Evolutionary conservation across 2,797 vertebrate genomes (phyloP).

Genomic region (Trachops cirrhosus): DNA sequence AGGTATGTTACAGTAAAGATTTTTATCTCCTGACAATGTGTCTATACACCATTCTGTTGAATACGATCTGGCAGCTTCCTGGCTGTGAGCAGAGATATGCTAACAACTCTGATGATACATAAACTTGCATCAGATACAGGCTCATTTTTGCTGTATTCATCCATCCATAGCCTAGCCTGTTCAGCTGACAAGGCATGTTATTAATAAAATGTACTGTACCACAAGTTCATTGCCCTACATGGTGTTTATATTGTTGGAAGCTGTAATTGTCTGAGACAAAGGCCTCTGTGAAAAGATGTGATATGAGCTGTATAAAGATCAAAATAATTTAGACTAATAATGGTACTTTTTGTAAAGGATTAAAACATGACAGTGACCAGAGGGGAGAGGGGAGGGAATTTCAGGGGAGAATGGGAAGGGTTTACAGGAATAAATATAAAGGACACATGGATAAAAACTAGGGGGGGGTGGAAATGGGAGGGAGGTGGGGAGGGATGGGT

Average conservation of each 20-base stretch:
- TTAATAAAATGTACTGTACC: slow-evolving; percentile 41
- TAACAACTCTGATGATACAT: slow-evolving; percentile 52
- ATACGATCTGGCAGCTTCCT: slow-evolving; percentile 63
- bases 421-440: no score
- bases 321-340: slow-evolving; percentile 57
- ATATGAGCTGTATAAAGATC: slow-evolving; percentile 55
- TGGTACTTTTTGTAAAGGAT: slow-evolving; percentile 19
- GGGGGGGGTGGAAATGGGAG: no score
- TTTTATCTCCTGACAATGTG: slow-evolving; percentile 44
- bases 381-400: no score
- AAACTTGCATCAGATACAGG: slow-evolving; percentile 60
- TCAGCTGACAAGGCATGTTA: slow-evolving; percentile 57
- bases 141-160: slow-evolving; percentile 56
- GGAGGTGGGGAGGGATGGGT: no score
- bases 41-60: slow-evolving; percentile 53
- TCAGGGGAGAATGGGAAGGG: no score
- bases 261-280: slow-evolving; percentile 53
- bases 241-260: slow-evolving; percentile 65
- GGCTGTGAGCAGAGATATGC: slow-evolving; percentile 60
- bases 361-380: not conserved
- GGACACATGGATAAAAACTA: no score
- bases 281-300: slow-evolving; percentile 37
- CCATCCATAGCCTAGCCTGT: slow-evolving; percentile 51
- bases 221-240: slow-evolving; percentile 44
- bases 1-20: slow-evolving; percentile 39